These are phyloP conservation scores for Punctoribates punctum DNA, from an alignment of 2,888 invertebrate genomes.

Conservation along the genomic window DNA sequence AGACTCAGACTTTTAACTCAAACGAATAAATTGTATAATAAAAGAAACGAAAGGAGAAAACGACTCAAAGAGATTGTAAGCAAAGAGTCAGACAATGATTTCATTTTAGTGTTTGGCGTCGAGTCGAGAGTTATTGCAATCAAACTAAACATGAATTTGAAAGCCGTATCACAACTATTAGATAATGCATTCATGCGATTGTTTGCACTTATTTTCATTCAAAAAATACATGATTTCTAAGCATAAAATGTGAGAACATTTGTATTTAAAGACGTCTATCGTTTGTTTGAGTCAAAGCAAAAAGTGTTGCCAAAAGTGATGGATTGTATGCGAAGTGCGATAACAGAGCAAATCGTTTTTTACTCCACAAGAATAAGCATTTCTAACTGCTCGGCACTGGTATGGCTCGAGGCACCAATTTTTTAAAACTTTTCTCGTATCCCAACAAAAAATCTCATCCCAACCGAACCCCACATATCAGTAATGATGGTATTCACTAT, in stretches of 20 bases:
- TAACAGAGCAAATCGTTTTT: constrained; percentile 32
- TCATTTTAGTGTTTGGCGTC: constrained; percentile 30
- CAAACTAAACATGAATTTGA: constrained; percentile 34
- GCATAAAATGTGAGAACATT: neutral
- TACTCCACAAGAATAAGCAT: constrained; percentile 1
- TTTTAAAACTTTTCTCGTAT: neutral
- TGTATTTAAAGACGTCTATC: neutral
- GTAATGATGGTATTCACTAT: constrained; percentile 18
- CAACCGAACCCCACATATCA: neutral
- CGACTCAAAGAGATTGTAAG: neutral
- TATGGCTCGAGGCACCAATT: constrained; percentile 30
- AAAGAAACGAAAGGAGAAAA: neutral
- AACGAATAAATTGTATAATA: constrained; percentile 28
- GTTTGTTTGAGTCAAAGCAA: neutral
- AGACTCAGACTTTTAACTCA: neutral
- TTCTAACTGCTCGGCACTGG: neutral
- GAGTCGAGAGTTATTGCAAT: constrained; percentile 33
- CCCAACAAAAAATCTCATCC: neutral
- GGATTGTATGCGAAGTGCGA: constrained; percentile 10
- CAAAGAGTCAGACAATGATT: constrained; percentile 24
- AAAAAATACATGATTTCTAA: neutral
- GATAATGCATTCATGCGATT: constrained; percentile 26
- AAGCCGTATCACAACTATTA: constrained; percentile 3
- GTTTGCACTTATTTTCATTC: constrained; percentile 11
- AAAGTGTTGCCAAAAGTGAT: constrained; percentile 23